Percentiles rank a stretch among this genome's conserved stretches.
phyloP scores from a whole-genome alignment of 2,888 invertebrate species.

The Dysmachus trigonus region DNA sequence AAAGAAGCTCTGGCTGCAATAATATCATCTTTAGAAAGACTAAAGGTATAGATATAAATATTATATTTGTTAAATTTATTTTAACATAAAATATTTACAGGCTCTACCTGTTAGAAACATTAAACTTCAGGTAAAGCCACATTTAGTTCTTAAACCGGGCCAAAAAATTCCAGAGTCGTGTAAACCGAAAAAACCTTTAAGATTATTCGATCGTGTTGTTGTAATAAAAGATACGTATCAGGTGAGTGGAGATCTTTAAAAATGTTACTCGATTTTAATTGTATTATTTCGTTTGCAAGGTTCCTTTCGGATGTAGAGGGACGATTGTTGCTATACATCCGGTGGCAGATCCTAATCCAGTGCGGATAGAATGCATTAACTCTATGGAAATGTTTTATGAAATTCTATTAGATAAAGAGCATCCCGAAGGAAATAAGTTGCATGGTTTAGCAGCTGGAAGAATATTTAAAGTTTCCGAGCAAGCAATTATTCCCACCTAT shows the following conservation, averaged over 20 bases:
- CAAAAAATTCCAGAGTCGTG: slow-evolving; percentile 66
- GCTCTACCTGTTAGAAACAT: slow-evolving; percentile 65
- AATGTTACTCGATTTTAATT: neutral
- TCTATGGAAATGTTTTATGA: slow-evolving; percentile 73
- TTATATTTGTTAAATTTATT: slow-evolving; percentile 54
- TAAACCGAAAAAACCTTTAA: slow-evolving; percentile 53
- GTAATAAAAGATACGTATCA: slow-evolving; percentile 77
- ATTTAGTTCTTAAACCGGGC: slow-evolving; percentile 70
- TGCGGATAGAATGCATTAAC: slow-evolving; percentile 67
- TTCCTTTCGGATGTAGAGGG: slow-evolving; percentile 84
- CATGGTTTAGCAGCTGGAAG: slow-evolving; percentile 59
- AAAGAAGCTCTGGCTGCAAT: slow-evolving; percentile 69
- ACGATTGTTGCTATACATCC: slow-evolving; percentile 79
- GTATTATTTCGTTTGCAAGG: slow-evolving; percentile 51
- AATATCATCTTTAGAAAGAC: slow-evolving; percentile 59
- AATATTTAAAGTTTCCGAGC: slow-evolving; percentile 66
- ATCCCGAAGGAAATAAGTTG: slow-evolving; percentile 70
- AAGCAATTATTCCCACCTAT: slow-evolving; percentile 56
- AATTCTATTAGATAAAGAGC: slow-evolving; percentile 81
- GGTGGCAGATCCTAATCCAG: slow-evolving; percentile 61
- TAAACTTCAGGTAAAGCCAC: slow-evolving; percentile 81
- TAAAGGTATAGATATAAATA: slow-evolving; percentile 60
- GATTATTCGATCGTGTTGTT: slow-evolving; percentile 85
- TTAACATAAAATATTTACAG: slow-evolving; percentile 49
- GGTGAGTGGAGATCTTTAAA: slow-evolving; percentile 57